Percentiles rank a stretch among this genome's conserved stretches.
phyloP scores from a whole-genome alignment of 2,797 vertebrate species.

The Myotis vivesi region DNA sequence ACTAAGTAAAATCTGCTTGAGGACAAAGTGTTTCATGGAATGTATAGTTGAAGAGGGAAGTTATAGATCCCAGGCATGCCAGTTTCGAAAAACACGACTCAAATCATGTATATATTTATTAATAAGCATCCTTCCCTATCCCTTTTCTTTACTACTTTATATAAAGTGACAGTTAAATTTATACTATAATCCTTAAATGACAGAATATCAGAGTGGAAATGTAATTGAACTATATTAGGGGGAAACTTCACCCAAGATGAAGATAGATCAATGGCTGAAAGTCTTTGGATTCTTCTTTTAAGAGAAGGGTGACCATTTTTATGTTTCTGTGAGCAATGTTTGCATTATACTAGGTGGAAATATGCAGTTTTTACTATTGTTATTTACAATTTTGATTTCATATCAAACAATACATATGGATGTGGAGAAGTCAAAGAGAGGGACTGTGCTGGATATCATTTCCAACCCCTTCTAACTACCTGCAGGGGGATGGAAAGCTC shows the following conservation, averaged over 20 bases:
- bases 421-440: background rate
- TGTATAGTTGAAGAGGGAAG: background rate
- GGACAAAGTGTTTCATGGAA: background rate
- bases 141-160: background rate
- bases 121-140: background rate
- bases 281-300: background rate
- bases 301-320: background rate
- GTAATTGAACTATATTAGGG: background rate
- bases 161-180: background rate
- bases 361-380: background rate
- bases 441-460: background rate
- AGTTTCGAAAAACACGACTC: background rate
- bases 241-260: background rate
- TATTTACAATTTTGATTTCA: background rate
- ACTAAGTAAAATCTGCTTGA: background rate
- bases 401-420: background rate
- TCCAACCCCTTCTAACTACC: background rate
- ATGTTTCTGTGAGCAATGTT: background rate
- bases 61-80: background rate
- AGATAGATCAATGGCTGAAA: background rate
- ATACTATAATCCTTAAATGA: background rate
- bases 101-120: background rate
- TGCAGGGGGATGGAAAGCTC: background rate
- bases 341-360: background rate
- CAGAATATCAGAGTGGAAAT: background rate